These are phyloP conservation scores for Prietella phreatophila DNA, from an alignment of 2,113 vertebrate species.

Conservation along the genomic window DNA sequence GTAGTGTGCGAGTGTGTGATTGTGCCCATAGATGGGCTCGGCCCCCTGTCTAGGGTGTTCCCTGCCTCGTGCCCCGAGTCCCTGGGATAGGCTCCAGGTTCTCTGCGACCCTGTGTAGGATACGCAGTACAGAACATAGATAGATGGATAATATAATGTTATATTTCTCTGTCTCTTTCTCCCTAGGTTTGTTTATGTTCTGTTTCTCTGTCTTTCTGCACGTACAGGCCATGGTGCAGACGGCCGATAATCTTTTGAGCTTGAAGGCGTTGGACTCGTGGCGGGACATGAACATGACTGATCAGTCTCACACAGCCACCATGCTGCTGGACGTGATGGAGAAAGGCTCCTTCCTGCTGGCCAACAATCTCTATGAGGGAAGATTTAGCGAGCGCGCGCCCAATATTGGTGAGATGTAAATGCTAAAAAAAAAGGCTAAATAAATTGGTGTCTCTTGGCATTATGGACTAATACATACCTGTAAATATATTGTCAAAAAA, in stretches of 20 bases:
- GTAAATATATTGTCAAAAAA: background rate
- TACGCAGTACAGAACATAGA: too few relatives aligned
- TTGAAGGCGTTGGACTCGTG: slow-evolving; percentile 85
- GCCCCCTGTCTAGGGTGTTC: too few relatives aligned
- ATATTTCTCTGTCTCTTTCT: background rate
- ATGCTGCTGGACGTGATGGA: slow-evolving; percentile 89
- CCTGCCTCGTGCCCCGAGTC: too few relatives aligned
- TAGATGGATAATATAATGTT: too few relatives aligned
- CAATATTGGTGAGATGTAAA: slow-evolving; percentile 77
- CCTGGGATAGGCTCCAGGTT: too few relatives aligned
- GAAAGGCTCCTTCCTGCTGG: slow-evolving; percentile 88
- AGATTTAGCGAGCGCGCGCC: slow-evolving; percentile 83
- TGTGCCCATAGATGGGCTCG: too few relatives aligned
- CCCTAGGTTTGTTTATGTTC: background rate
- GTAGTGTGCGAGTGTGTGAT: too few relatives aligned
- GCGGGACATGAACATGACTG: slow-evolving; percentile 85
- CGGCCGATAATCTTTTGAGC: slow-evolving; percentile 84
- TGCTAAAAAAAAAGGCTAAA: background rate
- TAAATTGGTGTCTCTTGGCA: background rate
- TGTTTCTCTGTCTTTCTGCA: background rate
- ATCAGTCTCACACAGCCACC: slow-evolving; percentile 88
- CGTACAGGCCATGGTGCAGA: slow-evolving; percentile 84
- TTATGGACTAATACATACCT: background rate
- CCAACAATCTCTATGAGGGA: slow-evolving; percentile 87
- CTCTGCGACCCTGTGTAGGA: too few relatives aligned